These are phyloP conservation scores for Oedothorax gibbosus DNA, from an alignment of 1,140 invertebrate genomes.

Conservation along the genomic window DNA sequence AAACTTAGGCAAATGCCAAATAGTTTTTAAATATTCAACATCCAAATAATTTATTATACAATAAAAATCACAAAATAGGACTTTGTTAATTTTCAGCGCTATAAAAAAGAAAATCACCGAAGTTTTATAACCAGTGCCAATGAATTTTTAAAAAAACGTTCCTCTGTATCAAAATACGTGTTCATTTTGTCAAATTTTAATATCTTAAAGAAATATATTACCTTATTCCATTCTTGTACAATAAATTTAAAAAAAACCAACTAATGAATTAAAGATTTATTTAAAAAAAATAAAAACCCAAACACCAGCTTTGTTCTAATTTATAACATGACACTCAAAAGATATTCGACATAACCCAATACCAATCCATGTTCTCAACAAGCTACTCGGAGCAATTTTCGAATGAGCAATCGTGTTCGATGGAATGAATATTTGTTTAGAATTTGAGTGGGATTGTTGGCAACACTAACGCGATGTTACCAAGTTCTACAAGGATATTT, in stretches of 20 bases:
- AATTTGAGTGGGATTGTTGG: background rate
- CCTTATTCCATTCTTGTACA: background rate
- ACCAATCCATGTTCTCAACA: constrained; percentile 13
- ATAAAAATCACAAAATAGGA: too few species aligned
- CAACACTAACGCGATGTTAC: constrained; percentile 17
- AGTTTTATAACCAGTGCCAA: too few species aligned
- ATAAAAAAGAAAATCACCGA: too few species aligned
- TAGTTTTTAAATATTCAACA: background rate
- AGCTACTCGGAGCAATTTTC: background rate
- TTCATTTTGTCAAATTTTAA: background rate
- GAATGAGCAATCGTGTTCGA: background rate
- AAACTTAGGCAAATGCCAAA: background rate
- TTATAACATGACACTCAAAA: background rate
- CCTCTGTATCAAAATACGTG: background rate
- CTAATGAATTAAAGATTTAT: background rate
- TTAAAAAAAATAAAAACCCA: constrained; percentile 8
- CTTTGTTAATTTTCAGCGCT: too few species aligned
- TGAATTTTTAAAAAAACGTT: too few species aligned
- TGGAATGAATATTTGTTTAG: constrained; percentile 38
- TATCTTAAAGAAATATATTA: background rate
- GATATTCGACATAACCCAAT: constrained; percentile 7
- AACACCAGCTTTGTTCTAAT: background rate
- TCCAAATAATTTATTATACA: background rate
- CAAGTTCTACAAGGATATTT: constrained; percentile 15
- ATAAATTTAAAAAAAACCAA: background rate